Evolutionary conservation across 2,888 invertebrate species (phyloP).

Genomic region (Drosophila sordidapex): DNA sequence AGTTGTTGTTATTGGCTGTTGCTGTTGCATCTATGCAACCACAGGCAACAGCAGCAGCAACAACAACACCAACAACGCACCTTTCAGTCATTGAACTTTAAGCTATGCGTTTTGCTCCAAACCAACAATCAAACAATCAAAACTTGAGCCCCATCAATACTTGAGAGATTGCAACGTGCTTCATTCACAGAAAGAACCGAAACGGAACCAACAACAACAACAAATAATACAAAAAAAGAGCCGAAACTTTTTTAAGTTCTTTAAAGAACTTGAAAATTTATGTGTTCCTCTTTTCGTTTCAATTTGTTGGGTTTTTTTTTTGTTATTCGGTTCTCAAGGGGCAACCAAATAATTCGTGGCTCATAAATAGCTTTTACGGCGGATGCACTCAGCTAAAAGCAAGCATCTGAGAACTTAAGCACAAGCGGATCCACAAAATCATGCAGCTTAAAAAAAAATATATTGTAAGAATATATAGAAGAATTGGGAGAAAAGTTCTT

Average conservation of each 20-base stretch:
- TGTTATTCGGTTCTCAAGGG: constrained; percentile 8
- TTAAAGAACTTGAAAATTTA: constrained; percentile 8
- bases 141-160: constrained; percentile 36
- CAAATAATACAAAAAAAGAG: constrained; percentile 23
- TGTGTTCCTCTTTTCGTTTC: constrained; percentile 13
- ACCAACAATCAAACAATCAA: constrained; percentile 34
- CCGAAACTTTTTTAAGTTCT: constrained; percentile 18
- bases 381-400: background rate
- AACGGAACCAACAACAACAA: background rate
- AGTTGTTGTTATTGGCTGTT: constrained; percentile 37
- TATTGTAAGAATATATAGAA: background rate
- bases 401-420: background rate
- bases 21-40: constrained; percentile 67
- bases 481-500: background rate
- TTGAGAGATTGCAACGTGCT: constrained; percentile 47
- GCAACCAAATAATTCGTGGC: constrained; percentile 36
- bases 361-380: constrained; percentile 42
- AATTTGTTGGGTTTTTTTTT: constrained; percentile 30
- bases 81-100: constrained; percentile 79
- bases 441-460: background rate
- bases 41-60: constrained; percentile 20
- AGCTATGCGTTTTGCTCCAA: constrained; percentile 61
- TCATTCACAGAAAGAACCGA: constrained; percentile 52
- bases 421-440: background rate
- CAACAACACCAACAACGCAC: constrained; percentile 54